phyloP scores from a whole-genome alignment of 92 coral and sea anemone genomes.

The Palythoa heliodiscus region DNA sequence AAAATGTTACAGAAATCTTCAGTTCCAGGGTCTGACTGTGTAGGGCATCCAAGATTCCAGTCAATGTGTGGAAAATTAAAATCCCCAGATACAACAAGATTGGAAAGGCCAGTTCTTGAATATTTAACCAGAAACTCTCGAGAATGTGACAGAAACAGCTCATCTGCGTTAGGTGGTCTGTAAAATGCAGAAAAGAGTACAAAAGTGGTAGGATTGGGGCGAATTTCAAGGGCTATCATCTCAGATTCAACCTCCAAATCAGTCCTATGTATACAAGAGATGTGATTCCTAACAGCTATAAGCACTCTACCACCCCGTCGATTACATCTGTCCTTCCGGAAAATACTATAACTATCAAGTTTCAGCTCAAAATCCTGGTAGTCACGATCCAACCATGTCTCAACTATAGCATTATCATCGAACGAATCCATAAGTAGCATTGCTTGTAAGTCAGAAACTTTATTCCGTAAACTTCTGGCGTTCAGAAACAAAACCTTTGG shows the following conservation, averaged over 20 bases:
- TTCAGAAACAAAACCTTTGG: slow-evolving; percentile 48
- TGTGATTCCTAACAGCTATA: slow-evolving; percentile 44
- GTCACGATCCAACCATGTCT: slow-evolving; percentile 53
- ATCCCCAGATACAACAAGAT: slow-evolving; percentile 54
- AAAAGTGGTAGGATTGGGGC: background rate
- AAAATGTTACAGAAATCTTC: slow-evolving; percentile 52
- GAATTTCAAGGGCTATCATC: too few relatives aligned
- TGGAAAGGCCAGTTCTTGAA: slow-evolving; percentile 30
- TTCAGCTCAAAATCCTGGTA: slow-evolving; percentile 50
- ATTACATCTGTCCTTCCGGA: slow-evolving; percentile 51
- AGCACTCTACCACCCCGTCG: slow-evolving; percentile 56
- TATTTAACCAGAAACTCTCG: slow-evolving; percentile 40
- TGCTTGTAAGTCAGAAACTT: slow-evolving; percentile 48
- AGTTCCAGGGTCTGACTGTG: slow-evolving; percentile 31
- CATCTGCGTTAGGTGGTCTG: slow-evolving; percentile 52
- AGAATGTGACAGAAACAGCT: slow-evolving; percentile 32
- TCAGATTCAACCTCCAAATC: slow-evolving; percentile 27
- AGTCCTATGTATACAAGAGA: slow-evolving; percentile 47
- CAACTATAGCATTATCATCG: slow-evolving; percentile 46
- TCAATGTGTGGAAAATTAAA: slow-evolving; percentile 51
- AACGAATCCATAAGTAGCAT: slow-evolving; percentile 42
- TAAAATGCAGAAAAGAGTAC: slow-evolving; percentile 42
- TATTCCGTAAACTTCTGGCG: slow-evolving; percentile 52
- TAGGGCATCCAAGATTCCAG: slow-evolving; percentile 49
- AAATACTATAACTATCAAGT: slow-evolving; percentile 37